phyloP scores from a whole-genome alignment of 2,113 vertebrate species.

The Sus scrofa region DNA sequence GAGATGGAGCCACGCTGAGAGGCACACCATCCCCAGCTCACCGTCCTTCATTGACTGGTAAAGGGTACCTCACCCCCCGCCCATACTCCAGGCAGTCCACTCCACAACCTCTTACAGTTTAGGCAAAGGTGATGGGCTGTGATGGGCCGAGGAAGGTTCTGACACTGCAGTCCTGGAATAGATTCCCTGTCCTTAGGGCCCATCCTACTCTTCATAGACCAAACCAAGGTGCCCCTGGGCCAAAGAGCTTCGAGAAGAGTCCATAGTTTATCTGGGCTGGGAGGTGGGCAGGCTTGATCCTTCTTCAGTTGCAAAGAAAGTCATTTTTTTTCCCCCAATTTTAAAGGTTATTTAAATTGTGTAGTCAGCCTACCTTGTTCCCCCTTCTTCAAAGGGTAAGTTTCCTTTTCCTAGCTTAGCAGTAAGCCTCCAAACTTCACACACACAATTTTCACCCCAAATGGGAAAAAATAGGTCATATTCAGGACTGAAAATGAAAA shows the following conservation, averaged over 20 bases:
- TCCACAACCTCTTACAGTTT: background rate
- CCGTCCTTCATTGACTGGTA: too few species aligned
- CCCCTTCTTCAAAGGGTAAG: conserved; percentile 10
- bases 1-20: too few species aligned
- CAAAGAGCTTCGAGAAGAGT: background rate
- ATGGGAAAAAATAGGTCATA: conserved; percentile 42
- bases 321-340: conserved; percentile 20
- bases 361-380: background rate
- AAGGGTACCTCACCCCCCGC: rapidly evolving
- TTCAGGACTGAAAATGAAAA: conserved; percentile 81
- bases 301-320: background rate
- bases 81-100: background rate
- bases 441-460: conserved; percentile 50
- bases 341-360: conserved; percentile 57
- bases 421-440: conserved; percentile 72
- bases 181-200: background rate
- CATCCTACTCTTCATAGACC: background rate
- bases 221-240: background rate
- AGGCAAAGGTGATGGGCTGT: background rate
- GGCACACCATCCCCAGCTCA: background rate
- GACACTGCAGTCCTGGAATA: background rate
- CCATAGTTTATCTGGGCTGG: background rate
- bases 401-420: conserved; percentile 49
- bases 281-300: rapidly evolving
- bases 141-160: background rate